phyloP scores from a whole-genome alignment of 2,113 vertebrate genomes.

The Siniperca chuatsi region DNA sequence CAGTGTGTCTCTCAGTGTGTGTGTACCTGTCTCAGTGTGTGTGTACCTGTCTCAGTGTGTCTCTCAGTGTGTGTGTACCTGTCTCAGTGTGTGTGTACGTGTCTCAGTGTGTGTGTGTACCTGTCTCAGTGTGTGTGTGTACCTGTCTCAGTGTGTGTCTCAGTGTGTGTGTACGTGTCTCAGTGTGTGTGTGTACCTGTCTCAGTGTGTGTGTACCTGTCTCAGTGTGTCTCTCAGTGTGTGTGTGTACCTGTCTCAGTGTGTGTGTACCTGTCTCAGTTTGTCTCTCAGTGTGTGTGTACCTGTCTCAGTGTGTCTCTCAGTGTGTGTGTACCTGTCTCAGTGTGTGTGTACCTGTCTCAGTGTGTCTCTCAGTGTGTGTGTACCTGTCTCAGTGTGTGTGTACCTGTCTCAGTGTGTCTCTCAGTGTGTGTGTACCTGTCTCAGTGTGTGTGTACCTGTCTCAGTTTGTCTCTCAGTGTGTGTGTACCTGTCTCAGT shows the following conservation, averaged over 20 bases:
- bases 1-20: too few relatives aligned
- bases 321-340: too few relatives aligned
- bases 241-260: too few relatives aligned
- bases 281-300: background rate
- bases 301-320: background rate
- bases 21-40: background rate
- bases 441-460: background rate
- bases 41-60: background rate
- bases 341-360: background rate
- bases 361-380: too few relatives aligned
- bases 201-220: background rate
- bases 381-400: too few relatives aligned
- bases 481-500: too few relatives aligned
- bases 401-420: background rate
- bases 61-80: too few relatives aligned
- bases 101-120: background rate
- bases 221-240: too few relatives aligned
- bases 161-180: background rate
- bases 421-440: too few relatives aligned
- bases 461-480: too few relatives aligned
- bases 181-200: too few relatives aligned
- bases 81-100: background rate
- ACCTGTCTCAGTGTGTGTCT: conserved; percentile 6
- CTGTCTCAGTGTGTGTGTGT: background rate
- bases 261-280: background rate